Percentiles rank a stretch among this genome's conserved stretches.
phyloP scores from a whole-genome alignment of 2,113 vertebrate species.

The Monopterus albus region DNA sequence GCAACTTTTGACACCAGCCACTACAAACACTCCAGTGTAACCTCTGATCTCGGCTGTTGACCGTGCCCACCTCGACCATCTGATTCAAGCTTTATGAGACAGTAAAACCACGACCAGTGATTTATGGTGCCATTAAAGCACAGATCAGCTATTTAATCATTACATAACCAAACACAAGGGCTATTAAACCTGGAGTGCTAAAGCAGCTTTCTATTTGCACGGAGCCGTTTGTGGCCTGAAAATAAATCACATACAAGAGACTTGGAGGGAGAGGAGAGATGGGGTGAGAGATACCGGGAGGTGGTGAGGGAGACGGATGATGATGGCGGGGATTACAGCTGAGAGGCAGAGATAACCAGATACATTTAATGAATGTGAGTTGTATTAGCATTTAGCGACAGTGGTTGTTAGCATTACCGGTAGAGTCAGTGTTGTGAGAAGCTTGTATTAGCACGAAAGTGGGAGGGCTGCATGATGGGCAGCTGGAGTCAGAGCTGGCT shows the following conservation, averaged over 20 bases:
- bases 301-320: background rate
- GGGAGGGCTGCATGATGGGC: too few species aligned
- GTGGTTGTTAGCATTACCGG: too few species aligned
- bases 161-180: constrained; percentile 53
- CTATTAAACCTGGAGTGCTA: constrained; percentile 37
- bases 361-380: background rate
- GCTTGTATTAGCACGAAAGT: too few species aligned
- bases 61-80: constrained; percentile 4
- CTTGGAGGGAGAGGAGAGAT: constrained; percentile 19
- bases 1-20: background rate
- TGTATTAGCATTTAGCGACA: background rate
- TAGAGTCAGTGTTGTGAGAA: too few species aligned
- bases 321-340: background rate
- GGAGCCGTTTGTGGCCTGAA: constrained; percentile 22
- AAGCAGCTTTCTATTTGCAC: constrained; percentile 56
- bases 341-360: background rate
- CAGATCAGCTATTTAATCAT: constrained; percentile 60
- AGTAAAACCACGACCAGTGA: constrained; percentile 10
- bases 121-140: constrained; percentile 50
- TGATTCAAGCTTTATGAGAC: constrained; percentile 40
- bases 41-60: constrained; percentile 43
- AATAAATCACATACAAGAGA: constrained; percentile 35
- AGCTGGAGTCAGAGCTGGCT: too few species aligned
- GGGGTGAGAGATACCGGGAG: background rate
- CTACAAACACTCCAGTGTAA: constrained; percentile 15